These are phyloP conservation scores for Coregonus clupeaformis DNA, from an alignment of 2,113 vertebrate genomes.

Conservation along the genomic window DNA sequence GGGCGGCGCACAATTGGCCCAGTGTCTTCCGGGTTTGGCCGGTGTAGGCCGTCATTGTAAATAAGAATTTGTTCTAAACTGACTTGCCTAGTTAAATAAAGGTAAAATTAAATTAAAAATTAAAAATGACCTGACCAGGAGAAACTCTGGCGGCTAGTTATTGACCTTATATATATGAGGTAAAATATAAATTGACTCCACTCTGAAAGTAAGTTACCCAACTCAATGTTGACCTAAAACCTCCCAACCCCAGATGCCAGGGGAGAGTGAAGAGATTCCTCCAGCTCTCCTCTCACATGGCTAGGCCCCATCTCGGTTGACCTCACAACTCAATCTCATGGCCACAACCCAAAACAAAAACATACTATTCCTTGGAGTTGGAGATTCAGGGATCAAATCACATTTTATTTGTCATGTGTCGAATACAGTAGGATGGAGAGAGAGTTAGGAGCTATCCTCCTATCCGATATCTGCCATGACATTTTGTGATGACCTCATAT, in stretches of 20 bases:
- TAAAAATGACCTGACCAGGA: too few species aligned
- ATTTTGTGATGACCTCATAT: not conserved
- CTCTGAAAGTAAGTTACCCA: not conserved
- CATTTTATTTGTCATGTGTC: too few species aligned
- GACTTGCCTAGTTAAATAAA: too few species aligned
- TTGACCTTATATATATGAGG: too few species aligned
- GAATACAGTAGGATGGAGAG: not conserved
- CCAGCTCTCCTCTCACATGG: not conserved
- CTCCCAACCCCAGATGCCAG: not conserved
- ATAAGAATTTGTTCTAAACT: too few species aligned
- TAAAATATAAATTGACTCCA: too few species aligned
- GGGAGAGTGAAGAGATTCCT: not conserved
- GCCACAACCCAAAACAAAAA: conserved; percentile 1
- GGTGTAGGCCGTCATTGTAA: too few species aligned
- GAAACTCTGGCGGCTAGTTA: too few species aligned
- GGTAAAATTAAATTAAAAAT: too few species aligned
- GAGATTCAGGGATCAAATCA: too few species aligned
- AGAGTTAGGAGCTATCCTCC: not conserved
- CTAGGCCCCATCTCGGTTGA: not conserved
- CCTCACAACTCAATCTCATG: not conserved
- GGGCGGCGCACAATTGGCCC: too few species aligned
- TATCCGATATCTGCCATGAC: not conserved
- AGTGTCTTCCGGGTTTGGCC: too few species aligned
- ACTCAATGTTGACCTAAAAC: conserved; percentile 25
- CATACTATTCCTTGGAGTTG: not conserved